Evolutionary conservation across 2,888 invertebrate species (phyloP), one percentile per base, ranked within the genome.

Genomic region (Mythimna ferrago): DNA sequence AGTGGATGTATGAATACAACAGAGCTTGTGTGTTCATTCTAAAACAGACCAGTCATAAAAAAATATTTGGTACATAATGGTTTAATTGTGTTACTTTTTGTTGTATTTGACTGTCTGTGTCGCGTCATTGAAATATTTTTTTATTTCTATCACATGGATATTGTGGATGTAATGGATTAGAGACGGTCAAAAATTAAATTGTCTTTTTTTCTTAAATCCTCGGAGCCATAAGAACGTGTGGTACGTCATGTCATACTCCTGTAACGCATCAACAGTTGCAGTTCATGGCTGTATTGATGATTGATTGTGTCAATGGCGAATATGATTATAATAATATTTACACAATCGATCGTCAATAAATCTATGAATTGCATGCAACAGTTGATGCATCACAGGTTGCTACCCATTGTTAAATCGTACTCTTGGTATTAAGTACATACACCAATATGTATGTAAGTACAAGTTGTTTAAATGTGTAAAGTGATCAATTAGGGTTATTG

Each of bases 1-100:
- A 64, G 61, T 76, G 48, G 63, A 71, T 62, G 19, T 48, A 54
- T 67, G 54, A 57, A 26, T 44, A 44, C 32, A 32, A 16, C 41
- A 41, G 26, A 54, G 32, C 48, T 44, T 38, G 63, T 65, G 44
- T 53, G 32, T 51, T 44, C 32, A 32, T 54, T 71, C 6, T 11
- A 63, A 38, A 21, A 35, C 5, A 11, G 19, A 32, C 11, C 6
- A 14, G 21, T 11, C 38, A 38, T 38, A 38, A 7, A 0, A 60
- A 21, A 38, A 58, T 32, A 19, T 58, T 44, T 14, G 44, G 5
- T 4, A 32, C 2, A 19, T 21, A 21, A 21, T 38, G 60, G 14
- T 10, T n/a, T 35, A 19, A 41, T 41, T 41, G 5, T 41, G 14
- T 41, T 10, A 48, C 35, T 35, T 58, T 38, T 61, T 21, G 61